Evolutionary conservation across 2,888 invertebrate species (phyloP).

Genomic region (Odontothrips loti): DNA sequence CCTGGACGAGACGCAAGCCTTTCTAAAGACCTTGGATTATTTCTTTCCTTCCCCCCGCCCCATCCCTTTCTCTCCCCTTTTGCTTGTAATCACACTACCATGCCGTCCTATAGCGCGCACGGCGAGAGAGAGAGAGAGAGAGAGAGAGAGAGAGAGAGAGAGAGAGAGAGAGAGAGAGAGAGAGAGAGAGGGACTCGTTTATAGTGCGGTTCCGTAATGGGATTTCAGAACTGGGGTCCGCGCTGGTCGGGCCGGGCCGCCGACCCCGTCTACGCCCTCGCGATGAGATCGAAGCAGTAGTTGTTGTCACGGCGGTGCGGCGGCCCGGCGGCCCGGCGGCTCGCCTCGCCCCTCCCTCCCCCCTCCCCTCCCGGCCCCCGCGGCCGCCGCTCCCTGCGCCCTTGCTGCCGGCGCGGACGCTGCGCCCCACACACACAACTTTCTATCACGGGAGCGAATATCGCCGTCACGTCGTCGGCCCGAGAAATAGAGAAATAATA

Average conservation of each 20-base stretch:
- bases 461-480: too few relatives aligned
- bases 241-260: too few relatives aligned
- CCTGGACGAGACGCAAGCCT: too few relatives aligned
- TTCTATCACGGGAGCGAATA: too few relatives aligned
- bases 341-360: background rate
- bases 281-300: constrained; percentile 23
- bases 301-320: background rate
- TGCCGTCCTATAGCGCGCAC: background rate
- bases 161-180: background rate
- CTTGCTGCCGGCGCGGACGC: too few relatives aligned
- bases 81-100: constrained; percentile 12
- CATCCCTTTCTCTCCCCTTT: too few relatives aligned
- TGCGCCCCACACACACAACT: too few relatives aligned
- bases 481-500: too few relatives aligned
- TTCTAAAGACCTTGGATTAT: background rate
- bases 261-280: background rate
- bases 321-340: background rate
- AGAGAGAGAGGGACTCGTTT: background rate
- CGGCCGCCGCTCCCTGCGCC: background rate
- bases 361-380: background rate
- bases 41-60: constrained; percentile 11
- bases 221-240: constrained; percentile 5
- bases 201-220: constrained; percentile 21
- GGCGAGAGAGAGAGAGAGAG: too few relatives aligned
- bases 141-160: background rate